A percentile compares a stretch with the other conserved stretches of the same genome.
These are phyloP conservation scores for Eremophila alpestris DNA, from an alignment of 2,797 vertebrate genomes.

Conservation along the genomic window DNA sequence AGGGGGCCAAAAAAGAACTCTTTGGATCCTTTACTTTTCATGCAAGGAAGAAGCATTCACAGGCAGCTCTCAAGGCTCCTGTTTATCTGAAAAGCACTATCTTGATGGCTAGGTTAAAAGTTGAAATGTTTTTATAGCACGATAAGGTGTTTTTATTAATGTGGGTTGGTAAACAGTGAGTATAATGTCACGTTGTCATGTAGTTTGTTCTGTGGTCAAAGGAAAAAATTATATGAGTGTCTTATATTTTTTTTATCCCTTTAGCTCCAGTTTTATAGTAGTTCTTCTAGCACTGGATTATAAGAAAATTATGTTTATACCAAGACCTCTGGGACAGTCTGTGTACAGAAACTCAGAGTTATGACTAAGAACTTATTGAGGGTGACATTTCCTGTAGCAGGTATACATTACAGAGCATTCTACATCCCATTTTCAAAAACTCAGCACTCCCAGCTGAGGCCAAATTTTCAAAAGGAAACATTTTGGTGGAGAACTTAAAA, in stretches of 20 bases:
- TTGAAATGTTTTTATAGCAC: conserved; percentile 12
- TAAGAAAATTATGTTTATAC: background rate
- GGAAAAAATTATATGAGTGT: background rate
- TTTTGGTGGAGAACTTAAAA: background rate
- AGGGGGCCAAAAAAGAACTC: background rate
- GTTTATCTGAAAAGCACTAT: background rate
- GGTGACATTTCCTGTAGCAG: background rate
- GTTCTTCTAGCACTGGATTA: background rate
- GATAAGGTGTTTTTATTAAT: background rate
- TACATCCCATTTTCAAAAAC: background rate
- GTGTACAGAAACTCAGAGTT: background rate
- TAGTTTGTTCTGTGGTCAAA: background rate
- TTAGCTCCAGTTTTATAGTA: background rate
- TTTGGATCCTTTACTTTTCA: background rate
- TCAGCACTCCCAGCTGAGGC: background rate
- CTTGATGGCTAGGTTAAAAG: conserved; percentile 23
- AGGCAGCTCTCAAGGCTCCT: background rate
- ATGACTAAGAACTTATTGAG: background rate
- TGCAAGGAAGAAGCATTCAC: background rate
- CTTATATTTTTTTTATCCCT: background rate
- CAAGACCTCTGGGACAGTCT: background rate
- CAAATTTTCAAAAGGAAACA: background rate
- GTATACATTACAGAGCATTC: background rate
- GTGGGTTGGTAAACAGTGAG: background rate
- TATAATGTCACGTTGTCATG: background rate